A percentile compares a stretch with the other conserved stretches of the same genome.
These are phyloP conservation scores for Sorex maritimensis DNA, from an alignment of 2,797 vertebrate genomes.

Conservation along the genomic window DNA sequence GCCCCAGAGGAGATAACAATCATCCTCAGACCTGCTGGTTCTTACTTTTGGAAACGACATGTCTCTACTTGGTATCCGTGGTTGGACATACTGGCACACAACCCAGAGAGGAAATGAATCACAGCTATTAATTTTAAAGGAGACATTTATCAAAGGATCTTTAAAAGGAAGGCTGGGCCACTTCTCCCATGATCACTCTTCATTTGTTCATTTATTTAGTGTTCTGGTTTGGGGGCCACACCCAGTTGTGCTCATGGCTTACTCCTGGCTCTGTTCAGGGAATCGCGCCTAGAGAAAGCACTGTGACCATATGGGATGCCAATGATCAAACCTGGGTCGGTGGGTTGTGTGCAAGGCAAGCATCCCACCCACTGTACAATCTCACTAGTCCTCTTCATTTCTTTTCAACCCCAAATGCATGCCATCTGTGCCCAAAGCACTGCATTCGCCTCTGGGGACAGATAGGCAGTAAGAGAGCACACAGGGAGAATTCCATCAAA, in stretches of 20 bases:
- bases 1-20: not conserved
- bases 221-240: too few species aligned
- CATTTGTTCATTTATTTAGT: not conserved
- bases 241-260: too few species aligned
- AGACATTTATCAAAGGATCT: not conserved
- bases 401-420: not conserved
- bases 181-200: not conserved
- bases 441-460: not conserved
- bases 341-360: too few species aligned
- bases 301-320: too few species aligned
- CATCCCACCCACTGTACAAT: too few species aligned
- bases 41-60: not conserved
- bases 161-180: not conserved
- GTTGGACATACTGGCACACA: not conserved
- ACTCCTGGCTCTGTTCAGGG: too few species aligned
- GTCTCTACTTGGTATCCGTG: not conserved
- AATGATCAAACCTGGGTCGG: too few species aligned
- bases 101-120: not conserved
- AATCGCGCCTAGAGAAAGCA: too few species aligned
- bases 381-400: not conserved
- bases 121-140: not conserved
- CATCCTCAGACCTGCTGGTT: not conserved
- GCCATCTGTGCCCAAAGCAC: not conserved
- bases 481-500: not conserved
- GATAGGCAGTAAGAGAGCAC: not conserved